Evolutionary conservation across 23 tunicate genomes (phyloP), one percentile per base, ranked within the genome.

Genomic region (Diplosoma virens): DNA sequence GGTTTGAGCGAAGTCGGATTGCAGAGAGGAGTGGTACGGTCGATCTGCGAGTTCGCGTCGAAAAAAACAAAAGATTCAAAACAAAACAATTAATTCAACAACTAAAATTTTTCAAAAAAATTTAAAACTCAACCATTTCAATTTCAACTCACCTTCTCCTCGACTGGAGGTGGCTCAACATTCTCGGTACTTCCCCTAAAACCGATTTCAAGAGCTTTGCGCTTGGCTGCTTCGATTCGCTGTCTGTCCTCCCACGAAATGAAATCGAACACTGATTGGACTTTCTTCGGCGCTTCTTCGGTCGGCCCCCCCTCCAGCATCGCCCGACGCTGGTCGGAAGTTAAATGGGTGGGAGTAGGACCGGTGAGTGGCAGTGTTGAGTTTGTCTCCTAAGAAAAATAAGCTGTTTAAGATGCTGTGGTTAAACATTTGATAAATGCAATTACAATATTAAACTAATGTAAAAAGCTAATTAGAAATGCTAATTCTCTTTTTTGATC

Each of bases 251-350:
- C 82, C 11, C 32, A 58, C 21, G 89, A 83, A 7, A 90, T 66
- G 7, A 79, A 60, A 66, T 80, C 82, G 58, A 90, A 90, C 65
- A 90, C 90, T 0, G 97, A 90, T 47, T 89, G 73, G 6, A 33
- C 24, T 21, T 64, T 73, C 23, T 69, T 82, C 20, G 73, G 32
- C 6, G 82, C 56, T 1, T 71, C 75, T 0, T 52, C 33, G 23
- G 36, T 35, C 23, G 23, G 29, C 7, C 67, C n/a, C 0, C 54
- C 82, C n/a, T 70, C 82, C 36, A 82, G 58, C 53, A 87, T 16
- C 46, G 36, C 54, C 0, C 48, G 35, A 3, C 94, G 71, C 24
- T 87, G 77, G 25, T 87, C 76, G 59, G 52, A 77, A 1, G 81
- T 59, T 5, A 77, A 30, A 24, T 60, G 69, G 1, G 37, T 4